Conservation (phyloP, 35 echinoderm and acorn worm genomes). For the Strongylocentrotus purpuratus region DNA sequence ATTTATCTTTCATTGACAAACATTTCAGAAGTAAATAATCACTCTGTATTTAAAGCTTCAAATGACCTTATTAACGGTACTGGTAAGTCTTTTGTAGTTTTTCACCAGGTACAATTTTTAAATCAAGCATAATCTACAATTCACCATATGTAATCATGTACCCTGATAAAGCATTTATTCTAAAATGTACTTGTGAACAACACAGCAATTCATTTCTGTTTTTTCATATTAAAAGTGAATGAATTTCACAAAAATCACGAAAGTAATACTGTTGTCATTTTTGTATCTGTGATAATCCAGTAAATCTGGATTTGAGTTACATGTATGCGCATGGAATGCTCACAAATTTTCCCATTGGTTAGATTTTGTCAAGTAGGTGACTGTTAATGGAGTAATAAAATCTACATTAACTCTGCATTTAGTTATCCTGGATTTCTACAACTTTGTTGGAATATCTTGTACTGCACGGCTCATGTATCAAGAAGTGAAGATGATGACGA, state of each 20-base stretch:
- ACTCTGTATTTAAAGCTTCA: neutral
- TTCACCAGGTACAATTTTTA: neutral
- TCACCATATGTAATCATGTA: neutral
- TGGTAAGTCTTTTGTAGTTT: neutral
- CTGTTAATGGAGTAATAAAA: too few relatives aligned
- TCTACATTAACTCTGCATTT: too few relatives aligned
- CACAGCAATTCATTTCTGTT: constrained; percentile 17
- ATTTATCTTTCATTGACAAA: neutral
- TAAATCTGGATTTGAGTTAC: too few relatives aligned
- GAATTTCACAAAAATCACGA: neutral
- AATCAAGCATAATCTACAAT: neutral
- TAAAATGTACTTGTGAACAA: neutral
- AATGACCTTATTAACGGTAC: too few relatives aligned
- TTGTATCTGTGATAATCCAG: too few relatives aligned
- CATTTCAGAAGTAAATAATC: neutral
- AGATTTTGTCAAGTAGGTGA: too few relatives aligned
- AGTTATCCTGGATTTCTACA: too few relatives aligned
- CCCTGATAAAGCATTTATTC: neutral
- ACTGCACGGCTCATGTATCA: too few relatives aligned
- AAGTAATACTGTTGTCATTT: neutral
- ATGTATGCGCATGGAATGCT: too few relatives aligned
- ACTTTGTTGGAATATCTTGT: too few relatives aligned
- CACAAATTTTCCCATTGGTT: too few relatives aligned
- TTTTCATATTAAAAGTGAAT: neutral
- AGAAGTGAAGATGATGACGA: too few relatives aligned